Evolutionary conservation across 2,797 vertebrate genomes (phyloP), one percentile per base, ranked within the genome.

Genomic region (Prionace glauca): DNA sequence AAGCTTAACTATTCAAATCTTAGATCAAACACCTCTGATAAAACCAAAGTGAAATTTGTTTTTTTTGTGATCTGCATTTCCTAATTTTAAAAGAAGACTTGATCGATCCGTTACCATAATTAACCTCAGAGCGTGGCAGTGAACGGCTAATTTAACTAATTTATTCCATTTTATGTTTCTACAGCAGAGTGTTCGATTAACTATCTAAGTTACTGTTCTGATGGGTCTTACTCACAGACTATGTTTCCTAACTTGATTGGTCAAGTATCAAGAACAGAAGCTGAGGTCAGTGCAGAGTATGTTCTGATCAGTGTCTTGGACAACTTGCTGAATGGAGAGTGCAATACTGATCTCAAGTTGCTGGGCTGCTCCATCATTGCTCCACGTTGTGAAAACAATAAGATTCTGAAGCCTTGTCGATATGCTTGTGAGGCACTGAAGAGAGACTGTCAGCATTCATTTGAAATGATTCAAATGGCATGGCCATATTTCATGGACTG

Each of bases 401-500:
- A 95, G 62, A 96, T 96, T 62, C 96, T 97, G 95, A 99, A 98
- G 96, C 99, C 99, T 0, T 99, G 99, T 97, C 98, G 98, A 92
- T 98, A 97, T 0, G 96, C 98, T 0, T 99, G 99, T 18, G 98
- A 99, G 96, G 97, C 96, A 0, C 96, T 99, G 95, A 98, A 97
- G 81, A 98, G 97, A 96, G 98, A 96, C 96, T 99, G 99, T 22
- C 96, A 95, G 24, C 98, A 98, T 0, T 98, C 98, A 87, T 99
- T 99, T 32, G 98, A 99, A 32, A 97, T 97, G 65, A 99, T 99
- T 14, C 97, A 98, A 60, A 99, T 99, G 99, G 99, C 99, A 95
- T 99, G 99, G 99, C 99, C 99, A 45, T 99, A 99, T 96, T 99
- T 99, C 96, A 97, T 99, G 10, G 99, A 99, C 96, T 99, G 99